These are phyloP conservation scores for Pocillopora verrucosa DNA, from an alignment of 64 coral and sea anemone species.

Conservation along the genomic window DNA sequence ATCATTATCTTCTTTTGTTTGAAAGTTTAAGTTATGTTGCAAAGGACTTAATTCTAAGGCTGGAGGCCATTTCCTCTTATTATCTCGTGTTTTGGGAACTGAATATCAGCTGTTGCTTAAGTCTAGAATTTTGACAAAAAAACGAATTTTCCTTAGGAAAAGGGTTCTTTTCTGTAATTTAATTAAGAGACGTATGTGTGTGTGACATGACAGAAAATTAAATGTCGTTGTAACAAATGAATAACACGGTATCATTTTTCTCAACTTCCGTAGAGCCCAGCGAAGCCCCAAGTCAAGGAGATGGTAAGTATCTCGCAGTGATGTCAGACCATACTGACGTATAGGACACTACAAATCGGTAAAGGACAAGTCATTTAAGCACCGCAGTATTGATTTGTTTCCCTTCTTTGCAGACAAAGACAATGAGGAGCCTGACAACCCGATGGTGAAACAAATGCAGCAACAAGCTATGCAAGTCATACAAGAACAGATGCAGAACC, in stretches of 20 bases:
- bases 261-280: constrained; percentile 1
- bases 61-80: too few species aligned
- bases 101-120: too few species aligned
- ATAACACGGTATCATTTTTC: not conserved
- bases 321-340: not conserved
- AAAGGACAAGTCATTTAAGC: not conserved
- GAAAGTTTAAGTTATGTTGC: too few species aligned
- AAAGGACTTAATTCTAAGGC: too few species aligned
- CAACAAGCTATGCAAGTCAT: constrained; percentile 73
- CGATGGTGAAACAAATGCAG: constrained; percentile 61
- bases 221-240: not conserved
- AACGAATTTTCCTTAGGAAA: too few species aligned
- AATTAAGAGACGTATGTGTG: not conserved
- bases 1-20: too few species aligned
- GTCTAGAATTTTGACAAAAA: too few species aligned
- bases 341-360: not conserved
- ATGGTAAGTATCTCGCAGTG: not conserved
- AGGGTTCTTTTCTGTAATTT: not conserved
- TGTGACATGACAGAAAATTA: too few species aligned
- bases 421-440: constrained; percentile 36
- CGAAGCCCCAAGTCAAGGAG: constrained; percentile 8
- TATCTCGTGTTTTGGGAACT: too few species aligned
- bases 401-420: constrained; percentile 9
- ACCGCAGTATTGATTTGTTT: not conserved
- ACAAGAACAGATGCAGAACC: constrained; percentile 46